Evolutionary conservation across 2,888 invertebrate species (phyloP).

Genomic region (Caenorhabditis doughertyi): DNA sequence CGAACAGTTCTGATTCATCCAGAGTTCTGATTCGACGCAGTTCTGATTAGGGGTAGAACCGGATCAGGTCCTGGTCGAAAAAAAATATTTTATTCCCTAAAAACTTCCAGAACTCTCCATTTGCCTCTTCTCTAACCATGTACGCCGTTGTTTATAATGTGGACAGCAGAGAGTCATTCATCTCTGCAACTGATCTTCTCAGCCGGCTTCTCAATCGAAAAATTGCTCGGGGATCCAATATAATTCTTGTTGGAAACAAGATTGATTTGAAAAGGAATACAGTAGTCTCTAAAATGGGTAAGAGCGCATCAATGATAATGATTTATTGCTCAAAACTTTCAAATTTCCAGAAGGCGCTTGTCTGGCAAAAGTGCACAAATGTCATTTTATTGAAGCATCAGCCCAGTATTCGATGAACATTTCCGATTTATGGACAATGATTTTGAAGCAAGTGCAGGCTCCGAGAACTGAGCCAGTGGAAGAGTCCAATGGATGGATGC

Average conservation of each 20-base stretch:
- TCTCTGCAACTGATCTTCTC: conserved; percentile 73
- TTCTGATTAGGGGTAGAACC: too few relatives aligned
- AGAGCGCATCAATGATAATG: not conserved
- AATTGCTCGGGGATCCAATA: conserved; percentile 44
- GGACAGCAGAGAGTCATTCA: conserved; percentile 78
- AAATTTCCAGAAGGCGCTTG: conserved; percentile 77
- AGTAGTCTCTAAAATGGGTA: conserved; percentile 76
- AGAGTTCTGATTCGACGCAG: too few relatives aligned
- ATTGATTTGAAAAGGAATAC: conserved; percentile 80
- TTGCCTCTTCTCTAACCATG: conserved; percentile 68
- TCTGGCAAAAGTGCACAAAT: conserved; percentile 80
- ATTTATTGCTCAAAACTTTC: not conserved
- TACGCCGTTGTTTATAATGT: conserved; percentile 78
- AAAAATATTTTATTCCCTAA: too few relatives aligned
- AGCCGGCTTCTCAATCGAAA: conserved; percentile 62
- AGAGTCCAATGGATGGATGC: conserved; percentile 58
- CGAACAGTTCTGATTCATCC: too few relatives aligned
- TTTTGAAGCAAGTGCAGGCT: conserved; percentile 74
- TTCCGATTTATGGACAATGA: conserved; percentile 76
- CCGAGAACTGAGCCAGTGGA: conserved; percentile 9
- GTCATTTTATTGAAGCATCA: conserved; percentile 78
- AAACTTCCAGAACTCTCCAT: conserved; percentile 64
- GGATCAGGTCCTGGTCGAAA: too few relatives aligned
- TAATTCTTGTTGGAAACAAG: conserved; percentile 80
- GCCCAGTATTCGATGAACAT: conserved; percentile 78